A percentile compares a stretch with the other conserved stretches of the same genome.
Evolutionary conservation across 1,140 invertebrate genomes (phyloP).

Genomic region (Alviniconcha marisindica): DNA sequence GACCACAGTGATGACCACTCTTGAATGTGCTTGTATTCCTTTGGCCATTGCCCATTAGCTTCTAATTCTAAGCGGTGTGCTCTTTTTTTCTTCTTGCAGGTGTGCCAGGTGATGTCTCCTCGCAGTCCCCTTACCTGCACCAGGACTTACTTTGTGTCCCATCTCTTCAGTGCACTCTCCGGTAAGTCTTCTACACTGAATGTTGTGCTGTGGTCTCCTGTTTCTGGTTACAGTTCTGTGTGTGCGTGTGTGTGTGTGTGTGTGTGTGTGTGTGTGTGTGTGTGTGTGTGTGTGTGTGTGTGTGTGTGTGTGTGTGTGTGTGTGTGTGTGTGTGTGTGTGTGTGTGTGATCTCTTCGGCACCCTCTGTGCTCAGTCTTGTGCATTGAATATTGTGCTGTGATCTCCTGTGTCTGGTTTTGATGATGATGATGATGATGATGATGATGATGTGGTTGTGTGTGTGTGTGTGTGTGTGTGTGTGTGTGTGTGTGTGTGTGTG

Average conservation of each 20-base stretch:
- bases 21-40: too few relatives aligned
- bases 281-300: conserved; percentile 30
- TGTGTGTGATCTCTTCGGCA: too few relatives aligned
- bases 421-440: too few relatives aligned
- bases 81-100: conserved; percentile 58
- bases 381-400: too few relatives aligned
- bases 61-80: too few relatives aligned
- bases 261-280: background rate
- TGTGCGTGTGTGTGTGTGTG: background rate
- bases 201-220: too few relatives aligned
- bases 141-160: conserved; percentile 69
- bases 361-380: too few relatives aligned
- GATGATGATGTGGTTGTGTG: background rate
- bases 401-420: too few relatives aligned
- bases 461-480: conserved; percentile 25
- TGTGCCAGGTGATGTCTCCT: conserved; percentile 68
- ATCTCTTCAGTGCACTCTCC: conserved; percentile 54
- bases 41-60: too few relatives aligned
- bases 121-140: conserved; percentile 63
- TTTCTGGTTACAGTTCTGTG: background rate
- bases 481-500: conserved; percentile 27
- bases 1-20: too few relatives aligned
- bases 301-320: conserved; percentile 24
- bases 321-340: too few relatives aligned
- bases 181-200: conserved; percentile 36